Conservation (phyloP, 1,140 invertebrate genomes). For the Achroia grisella region DNA sequence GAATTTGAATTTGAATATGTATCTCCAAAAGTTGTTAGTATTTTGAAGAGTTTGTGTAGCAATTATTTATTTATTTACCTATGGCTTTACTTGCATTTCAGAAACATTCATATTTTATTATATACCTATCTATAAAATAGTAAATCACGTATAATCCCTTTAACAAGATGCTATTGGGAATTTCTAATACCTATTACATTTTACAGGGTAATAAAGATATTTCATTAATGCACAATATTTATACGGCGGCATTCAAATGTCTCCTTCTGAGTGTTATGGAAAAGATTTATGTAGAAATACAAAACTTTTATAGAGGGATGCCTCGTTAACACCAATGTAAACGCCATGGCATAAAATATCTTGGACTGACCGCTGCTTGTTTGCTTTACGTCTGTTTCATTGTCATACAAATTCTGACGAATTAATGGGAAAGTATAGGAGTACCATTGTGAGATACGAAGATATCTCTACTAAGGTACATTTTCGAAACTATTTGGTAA, state of each 20-base stretch:
- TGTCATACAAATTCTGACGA: conserved; percentile 52
- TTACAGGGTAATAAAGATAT: conserved; percentile 44
- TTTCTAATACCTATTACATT: conserved; percentile 22
- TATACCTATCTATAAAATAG: not conserved
- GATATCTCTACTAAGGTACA: not conserved
- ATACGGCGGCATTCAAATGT: conserved; percentile 46
- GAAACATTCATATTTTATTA: not conserved
- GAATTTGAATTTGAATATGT: too few relatives aligned
- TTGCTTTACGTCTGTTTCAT: conserved; percentile 36
- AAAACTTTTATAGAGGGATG: conserved; percentile 57
- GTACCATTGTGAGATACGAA: not conserved
- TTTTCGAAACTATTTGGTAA: not conserved
- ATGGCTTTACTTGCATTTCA: not conserved
- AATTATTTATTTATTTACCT: too few relatives aligned
- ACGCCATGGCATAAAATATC: conserved; percentile 53
- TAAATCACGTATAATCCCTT: conserved; percentile 13
- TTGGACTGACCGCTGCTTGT: conserved; percentile 26
- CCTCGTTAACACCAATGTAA: conserved; percentile 66
- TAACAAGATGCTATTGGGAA: not conserved
- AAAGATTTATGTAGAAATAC: conserved; percentile 58
- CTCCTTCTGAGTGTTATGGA: conserved; percentile 22
- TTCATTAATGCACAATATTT: conserved; percentile 48
- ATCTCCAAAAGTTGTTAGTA: too few relatives aligned
- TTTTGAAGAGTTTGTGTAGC: too few relatives aligned
- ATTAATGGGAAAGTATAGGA: conserved; percentile 19